Base-by-base conservation (phyloP, 1,140 invertebrate genomes). In the Medauroidea extradentata region DNA sequence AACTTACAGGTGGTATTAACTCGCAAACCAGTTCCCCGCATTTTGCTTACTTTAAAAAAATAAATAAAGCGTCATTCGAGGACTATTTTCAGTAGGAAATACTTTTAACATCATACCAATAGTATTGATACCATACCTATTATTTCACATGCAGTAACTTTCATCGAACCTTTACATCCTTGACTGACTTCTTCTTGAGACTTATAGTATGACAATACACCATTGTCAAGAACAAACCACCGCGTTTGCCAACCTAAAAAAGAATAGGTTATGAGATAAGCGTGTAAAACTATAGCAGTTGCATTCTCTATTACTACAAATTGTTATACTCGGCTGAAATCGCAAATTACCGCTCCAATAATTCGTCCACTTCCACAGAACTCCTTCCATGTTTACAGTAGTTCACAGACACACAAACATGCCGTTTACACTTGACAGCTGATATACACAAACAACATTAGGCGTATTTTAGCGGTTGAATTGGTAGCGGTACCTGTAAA, bases 151-250 rank as follows among this genome's bases (percentile, higher is more conserved):
- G 88, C 89, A 56, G 86, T 82, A 64, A 93, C 83, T 77, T 89
- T 90, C 52, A 91, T 82, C 38, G 88, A 91, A 13, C 90, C 89
- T 78, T 91, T 91, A 72, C 88, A 91, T 4, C 89, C 89, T 77
- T 89, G 87, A 70, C 81, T 85, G 2, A 90, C 88, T 78, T 91
- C 89, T 63, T 91, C 88, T 69, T 89, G 83, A 3, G 88, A 90
- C 72, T 89, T 88, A 71, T 91, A 92, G 72, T 92, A 92, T 1
- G 88, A 88, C 65, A 91, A 70, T 49, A 90, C 81, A 34, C 89
- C 89, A 78, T 90, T 84, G 65, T 90, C 87, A 64, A 91, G 76
- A 44, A 91, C 80, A 79, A 92, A 92, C 88, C 88, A 92, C 69
- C 90, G 79, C 19, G 88, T 89, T 74, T 92, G 89, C 90, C 90